These are phyloP conservation scores for Hyaena hyaena DNA, from an alignment of 2,113 vertebrate genomes.

Conservation along the genomic window DNA sequence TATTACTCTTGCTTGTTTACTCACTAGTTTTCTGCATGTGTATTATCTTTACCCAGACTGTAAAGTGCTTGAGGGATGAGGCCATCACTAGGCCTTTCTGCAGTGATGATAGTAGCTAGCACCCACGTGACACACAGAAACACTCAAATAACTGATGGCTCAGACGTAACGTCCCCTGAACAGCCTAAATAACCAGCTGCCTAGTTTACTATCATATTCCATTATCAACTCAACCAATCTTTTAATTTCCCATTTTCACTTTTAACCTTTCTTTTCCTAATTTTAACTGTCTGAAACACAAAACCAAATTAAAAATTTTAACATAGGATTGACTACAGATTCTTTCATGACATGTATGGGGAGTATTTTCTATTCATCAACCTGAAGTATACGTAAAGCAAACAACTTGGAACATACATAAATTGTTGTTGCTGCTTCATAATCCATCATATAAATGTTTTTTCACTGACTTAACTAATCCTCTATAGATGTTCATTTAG, in stretches of 20 bases:
- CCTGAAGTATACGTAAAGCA: not conserved
- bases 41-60: not conserved
- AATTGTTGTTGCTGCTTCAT: slow-evolving; percentile 4
- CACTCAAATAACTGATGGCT: not conserved
- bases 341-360: not conserved
- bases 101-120: not conserved
- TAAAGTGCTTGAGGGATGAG: slow-evolving; percentile 25
- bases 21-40: not conserved
- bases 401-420: not conserved
- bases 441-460: not conserved
- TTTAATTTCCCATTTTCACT: not conserved
- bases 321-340: not conserved
- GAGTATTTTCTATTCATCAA: slow-evolving; percentile 36
- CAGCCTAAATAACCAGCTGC: not conserved
- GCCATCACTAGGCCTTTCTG: not conserved
- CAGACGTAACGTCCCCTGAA: not conserved
- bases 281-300: slow-evolving; percentile 6
- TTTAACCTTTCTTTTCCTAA: slow-evolving; percentile 40
- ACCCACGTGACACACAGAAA: not conserved
- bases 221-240: not conserved
- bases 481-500: not conserved
- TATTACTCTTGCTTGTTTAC: not conserved
- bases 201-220: not conserved
- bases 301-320: slow-evolving; percentile 24
- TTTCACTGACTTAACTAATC: not conserved